Evolutionary conservation across 1,140 invertebrate species (phyloP), one percentile per base, ranked within the genome.

Genomic region (Drosophila nebulosa): DNA sequence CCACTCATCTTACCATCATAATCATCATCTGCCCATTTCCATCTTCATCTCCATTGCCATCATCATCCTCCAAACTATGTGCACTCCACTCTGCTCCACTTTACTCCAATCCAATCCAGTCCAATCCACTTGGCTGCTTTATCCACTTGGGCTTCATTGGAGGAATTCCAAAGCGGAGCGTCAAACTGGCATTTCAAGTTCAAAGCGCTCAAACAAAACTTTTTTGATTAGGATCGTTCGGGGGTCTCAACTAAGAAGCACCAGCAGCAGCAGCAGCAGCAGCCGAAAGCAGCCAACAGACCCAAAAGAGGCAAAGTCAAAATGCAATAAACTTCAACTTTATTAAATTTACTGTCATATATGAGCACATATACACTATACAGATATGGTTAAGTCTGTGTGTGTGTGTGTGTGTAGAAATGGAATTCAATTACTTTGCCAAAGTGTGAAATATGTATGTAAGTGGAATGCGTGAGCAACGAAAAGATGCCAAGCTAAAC

Each of bases 271-370:
- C 36, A 39, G 14, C 14, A 42, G n/a, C 68, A 71, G 69, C n/a
- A n/a, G 65, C 27, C n/a, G n/a, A n/a, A n/a, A 9, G 36, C 36
- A 39, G 14, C 14, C n/a, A n/a, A n/a, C n/a, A n/a, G n/a, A n/a
- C n/a, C n/a, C n/a, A n/a, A n/a, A n/a, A 42, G 9, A 46, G 16
- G 1, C 18, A 46, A 46, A 46, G 16, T 46, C 78, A 80, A 86
- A 55, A 86, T 85, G 81, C 81, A 85, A 85, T 86, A 86, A 85
- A 86, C 78, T 74, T 88, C 67, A 69, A 85, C 74, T 85, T 86
- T 85, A 85, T 85, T 86, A 85, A 86, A 86, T 85, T 86, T 78
- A 73, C 70, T 73, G 74, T 62, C 30, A 32, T 32, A 32, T 12
- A 32, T 12, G 9, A 4, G 12, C 7, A 32, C 30, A 32, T 10